These are phyloP conservation scores for Eilema depressum DNA, from an alignment of 2,888 invertebrate species.

Conservation along the genomic window DNA sequence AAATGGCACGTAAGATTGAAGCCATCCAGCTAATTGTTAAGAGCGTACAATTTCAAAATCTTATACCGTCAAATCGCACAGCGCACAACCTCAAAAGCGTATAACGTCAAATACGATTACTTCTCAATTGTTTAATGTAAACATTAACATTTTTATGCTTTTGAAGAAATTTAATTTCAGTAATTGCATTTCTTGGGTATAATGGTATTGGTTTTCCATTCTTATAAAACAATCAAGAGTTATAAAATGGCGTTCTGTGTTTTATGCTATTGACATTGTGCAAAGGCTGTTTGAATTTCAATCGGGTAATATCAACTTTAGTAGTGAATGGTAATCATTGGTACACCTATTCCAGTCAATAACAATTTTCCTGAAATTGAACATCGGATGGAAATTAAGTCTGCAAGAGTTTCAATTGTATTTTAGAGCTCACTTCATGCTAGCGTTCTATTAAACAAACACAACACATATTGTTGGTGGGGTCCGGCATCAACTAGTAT, in stretches of 20 bases:
- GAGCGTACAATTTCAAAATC: no score
- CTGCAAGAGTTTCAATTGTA: slow-evolving; percentile 4
- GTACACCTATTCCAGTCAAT: slow-evolving; percentile 16
- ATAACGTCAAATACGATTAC: neutral
- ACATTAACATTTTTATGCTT: slow-evolving; percentile 5
- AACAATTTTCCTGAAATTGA: slow-evolving; percentile 23
- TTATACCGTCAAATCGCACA: no score
- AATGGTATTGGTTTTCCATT: slow-evolving; percentile 46
- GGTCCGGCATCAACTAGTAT: neutral
- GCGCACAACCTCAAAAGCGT: no score
- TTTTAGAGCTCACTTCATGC: slow-evolving; percentile 2
- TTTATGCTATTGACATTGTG: slow-evolving; percentile 55
- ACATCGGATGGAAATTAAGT: slow-evolving; percentile 11
- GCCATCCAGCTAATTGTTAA: no score
- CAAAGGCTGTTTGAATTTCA: slow-evolving; percentile 62
- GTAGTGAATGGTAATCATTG: slow-evolving; percentile 52
- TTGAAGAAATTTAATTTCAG: slow-evolving; percentile 45
- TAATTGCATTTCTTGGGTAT: slow-evolving; percentile 41
- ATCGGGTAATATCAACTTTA: slow-evolving; percentile 53
- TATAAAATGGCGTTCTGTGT: slow-evolving; percentile 47
- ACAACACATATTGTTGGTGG: no score
- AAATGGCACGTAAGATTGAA: no score
- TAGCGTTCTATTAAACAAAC: neutral
- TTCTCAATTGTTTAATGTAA: neutral
- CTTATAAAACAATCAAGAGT: slow-evolving; percentile 41